A percentile compares a stretch with the other conserved stretches of the same genome.
Evolutionary conservation across 2,888 invertebrate genomes (phyloP).

Genomic region (Bombylius major): DNA sequence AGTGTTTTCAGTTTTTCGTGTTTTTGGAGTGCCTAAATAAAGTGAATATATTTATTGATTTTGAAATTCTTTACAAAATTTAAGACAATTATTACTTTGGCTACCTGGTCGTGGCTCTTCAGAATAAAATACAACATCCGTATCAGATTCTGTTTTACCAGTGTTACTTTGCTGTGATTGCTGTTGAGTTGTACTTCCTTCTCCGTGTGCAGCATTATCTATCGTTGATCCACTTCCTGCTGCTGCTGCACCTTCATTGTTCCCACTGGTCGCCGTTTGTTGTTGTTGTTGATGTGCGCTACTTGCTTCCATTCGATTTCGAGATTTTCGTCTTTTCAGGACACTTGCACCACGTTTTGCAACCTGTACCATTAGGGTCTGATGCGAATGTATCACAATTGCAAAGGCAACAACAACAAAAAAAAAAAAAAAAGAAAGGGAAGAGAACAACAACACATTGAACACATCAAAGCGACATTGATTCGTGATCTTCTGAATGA

Average conservation of each 20-base stretch:
- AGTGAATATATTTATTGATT: not conserved
- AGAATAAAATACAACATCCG: slow-evolving; percentile 51
- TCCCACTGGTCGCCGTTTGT: slow-evolving; percentile 16
- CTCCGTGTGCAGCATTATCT: slow-evolving; percentile 17
- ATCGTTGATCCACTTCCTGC: slow-evolving; percentile 11
- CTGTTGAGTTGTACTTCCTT: slow-evolving; percentile 12
- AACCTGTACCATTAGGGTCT: slow-evolving; percentile 59
- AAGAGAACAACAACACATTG: slow-evolving; percentile 22
- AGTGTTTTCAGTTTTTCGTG: slow-evolving; percentile 35
- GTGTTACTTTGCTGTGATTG: slow-evolving; percentile 9
- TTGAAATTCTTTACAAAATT: not conserved
- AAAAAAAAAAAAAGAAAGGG: slow-evolving; percentile 13
- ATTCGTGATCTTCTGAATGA: not conserved
- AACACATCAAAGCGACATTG: slow-evolving; percentile 23
- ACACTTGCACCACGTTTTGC: slow-evolving; percentile 63
- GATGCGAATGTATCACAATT: slow-evolving; percentile 23
- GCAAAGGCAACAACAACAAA: slow-evolving; percentile 4
- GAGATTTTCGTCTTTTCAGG: slow-evolving; percentile 54
- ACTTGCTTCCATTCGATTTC: slow-evolving; percentile 48
- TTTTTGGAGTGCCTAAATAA: slow-evolving; percentile 33
- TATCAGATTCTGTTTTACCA: slow-evolving; percentile 39
- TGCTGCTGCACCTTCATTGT: slow-evolving; percentile 7
- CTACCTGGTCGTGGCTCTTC: slow-evolving; percentile 49
- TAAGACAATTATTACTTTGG: not conserved
- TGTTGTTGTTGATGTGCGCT: slow-evolving; percentile 19